phyloP scores from a whole-genome alignment of 2,797 vertebrate genomes.

The Sebastes cheni region DNA sequence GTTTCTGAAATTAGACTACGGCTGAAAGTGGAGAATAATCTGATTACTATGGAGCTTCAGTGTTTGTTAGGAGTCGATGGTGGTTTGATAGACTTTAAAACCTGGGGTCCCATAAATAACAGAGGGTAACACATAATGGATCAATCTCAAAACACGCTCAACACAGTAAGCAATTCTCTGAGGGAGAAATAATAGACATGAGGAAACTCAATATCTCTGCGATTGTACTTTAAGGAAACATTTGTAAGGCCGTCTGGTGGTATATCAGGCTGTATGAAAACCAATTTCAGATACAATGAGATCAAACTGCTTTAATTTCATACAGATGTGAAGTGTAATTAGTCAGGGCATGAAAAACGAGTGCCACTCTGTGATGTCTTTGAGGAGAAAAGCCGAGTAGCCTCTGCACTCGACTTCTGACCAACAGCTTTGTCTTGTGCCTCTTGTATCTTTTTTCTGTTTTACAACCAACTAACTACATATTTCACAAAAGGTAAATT shows the following conservation, averaged over 20 bases:
- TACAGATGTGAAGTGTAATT: constrained; percentile 43
- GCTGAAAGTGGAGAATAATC: constrained; percentile 55
- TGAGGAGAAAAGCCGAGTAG: background rate
- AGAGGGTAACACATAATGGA: constrained; percentile 43
- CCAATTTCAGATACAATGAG: constrained; percentile 23
- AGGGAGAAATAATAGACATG: constrained; percentile 26
- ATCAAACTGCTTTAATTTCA: constrained; percentile 46
- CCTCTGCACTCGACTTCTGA: background rate
- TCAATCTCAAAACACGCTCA: constrained; percentile 40
- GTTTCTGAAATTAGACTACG: constrained; percentile 41
- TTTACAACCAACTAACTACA: background rate
- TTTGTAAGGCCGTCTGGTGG: constrained; percentile 11
- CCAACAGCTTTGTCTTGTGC: background rate
- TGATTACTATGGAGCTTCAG: constrained; percentile 26
- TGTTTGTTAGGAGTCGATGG: constrained; percentile 44
- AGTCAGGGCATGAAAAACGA: constrained; percentile 41
- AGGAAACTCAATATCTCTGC: constrained; percentile 30
- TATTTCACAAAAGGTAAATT: background rate
- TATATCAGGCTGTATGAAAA: constrained; percentile 7
- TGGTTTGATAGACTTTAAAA: constrained; percentile 47
- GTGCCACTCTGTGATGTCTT: constrained; percentile 1
- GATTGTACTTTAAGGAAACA: constrained; percentile 42
- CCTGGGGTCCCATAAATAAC: constrained; percentile 13
- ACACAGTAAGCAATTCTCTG: constrained; percentile 38
- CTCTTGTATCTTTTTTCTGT: background rate